phyloP scores from a whole-genome alignment of 2,888 invertebrate species.

The Tenodera sinensis region DNA sequence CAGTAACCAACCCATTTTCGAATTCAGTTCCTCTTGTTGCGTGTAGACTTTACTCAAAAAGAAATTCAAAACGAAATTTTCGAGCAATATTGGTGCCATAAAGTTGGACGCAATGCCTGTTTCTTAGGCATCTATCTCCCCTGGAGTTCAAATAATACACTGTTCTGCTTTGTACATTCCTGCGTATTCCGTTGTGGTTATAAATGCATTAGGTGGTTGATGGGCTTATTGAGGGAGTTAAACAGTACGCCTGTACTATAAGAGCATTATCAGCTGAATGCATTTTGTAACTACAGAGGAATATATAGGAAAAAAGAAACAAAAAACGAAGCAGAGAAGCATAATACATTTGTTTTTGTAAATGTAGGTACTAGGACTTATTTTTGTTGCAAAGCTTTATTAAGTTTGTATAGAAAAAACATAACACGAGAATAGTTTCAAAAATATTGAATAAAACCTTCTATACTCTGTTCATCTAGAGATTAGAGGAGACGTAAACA shows the following conservation, averaged over 20 bases:
- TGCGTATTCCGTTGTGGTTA: background rate
- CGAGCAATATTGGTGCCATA: no score
- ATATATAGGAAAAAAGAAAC: background rate
- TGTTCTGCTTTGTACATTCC: background rate
- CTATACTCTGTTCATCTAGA: no score
- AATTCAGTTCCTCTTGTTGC: no score
- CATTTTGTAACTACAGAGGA: background rate
- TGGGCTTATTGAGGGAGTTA: background rate
- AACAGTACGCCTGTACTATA: background rate
- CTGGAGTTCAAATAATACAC: background rate
- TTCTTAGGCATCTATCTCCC: no score
- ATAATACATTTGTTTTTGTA: background rate
- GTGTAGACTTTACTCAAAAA: no score
- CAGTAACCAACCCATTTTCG: no score
- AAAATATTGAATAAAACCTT: no score
- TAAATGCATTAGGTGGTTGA: background rate
- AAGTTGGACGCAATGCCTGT: no score
- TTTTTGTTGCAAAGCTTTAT: background rate
- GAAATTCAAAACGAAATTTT: no score
- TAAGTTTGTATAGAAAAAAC: background rate
- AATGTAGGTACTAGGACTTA: background rate
- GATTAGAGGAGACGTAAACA: no score
- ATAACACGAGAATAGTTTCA: no score
- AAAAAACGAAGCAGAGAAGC: no score
- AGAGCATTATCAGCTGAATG: background rate